Evolutionary conservation across 2,888 invertebrate genomes (phyloP).

Genomic region (Mesorhabditis sp.): DNA sequence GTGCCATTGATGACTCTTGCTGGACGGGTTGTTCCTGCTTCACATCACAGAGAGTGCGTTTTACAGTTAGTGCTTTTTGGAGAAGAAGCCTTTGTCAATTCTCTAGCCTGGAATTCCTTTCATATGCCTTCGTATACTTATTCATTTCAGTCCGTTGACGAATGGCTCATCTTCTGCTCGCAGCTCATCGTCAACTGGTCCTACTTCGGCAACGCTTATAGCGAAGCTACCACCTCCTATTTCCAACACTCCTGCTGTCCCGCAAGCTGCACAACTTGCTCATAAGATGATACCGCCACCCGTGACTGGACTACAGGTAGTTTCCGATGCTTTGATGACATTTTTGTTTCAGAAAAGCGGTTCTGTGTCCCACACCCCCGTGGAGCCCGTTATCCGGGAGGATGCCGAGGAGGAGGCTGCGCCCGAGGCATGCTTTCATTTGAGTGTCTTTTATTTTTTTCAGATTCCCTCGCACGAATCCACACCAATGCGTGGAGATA

Average conservation of each 20-base stretch:
- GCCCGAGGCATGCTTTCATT: background rate
- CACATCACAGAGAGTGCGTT: conserved; percentile 8
- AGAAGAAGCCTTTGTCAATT: too few species aligned
- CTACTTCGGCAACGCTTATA: conserved; percentile 9
- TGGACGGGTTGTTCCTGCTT: background rate
- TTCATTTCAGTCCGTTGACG: conserved; percentile 16
- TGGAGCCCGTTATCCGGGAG: conserved; percentile 54
- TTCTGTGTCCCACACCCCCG: conserved; percentile 54
- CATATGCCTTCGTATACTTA: background rate
- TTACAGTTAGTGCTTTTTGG: too few species aligned
- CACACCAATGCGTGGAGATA: conserved; percentile 1
- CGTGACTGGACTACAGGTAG: conserved; percentile 10
- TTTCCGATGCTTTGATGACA: background rate
- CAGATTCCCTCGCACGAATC: background rate
- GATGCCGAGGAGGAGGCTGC: conserved; percentile 51
- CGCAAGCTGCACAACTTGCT: background rate
- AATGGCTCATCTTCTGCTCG: conserved; percentile 32
- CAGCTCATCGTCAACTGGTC: conserved; percentile 8
- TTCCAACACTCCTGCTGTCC: background rate
- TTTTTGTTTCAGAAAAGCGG: conserved; percentile 37
- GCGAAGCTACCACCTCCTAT: conserved; percentile 9
- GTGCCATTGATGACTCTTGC: conserved; percentile 14
- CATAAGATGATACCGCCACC: background rate
- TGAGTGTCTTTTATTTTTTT: background rate
- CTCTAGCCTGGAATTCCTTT: background rate